Evolutionary conservation across 2,113 vertebrate species (phyloP).

Genomic region (Mustelus asterias): DNA sequence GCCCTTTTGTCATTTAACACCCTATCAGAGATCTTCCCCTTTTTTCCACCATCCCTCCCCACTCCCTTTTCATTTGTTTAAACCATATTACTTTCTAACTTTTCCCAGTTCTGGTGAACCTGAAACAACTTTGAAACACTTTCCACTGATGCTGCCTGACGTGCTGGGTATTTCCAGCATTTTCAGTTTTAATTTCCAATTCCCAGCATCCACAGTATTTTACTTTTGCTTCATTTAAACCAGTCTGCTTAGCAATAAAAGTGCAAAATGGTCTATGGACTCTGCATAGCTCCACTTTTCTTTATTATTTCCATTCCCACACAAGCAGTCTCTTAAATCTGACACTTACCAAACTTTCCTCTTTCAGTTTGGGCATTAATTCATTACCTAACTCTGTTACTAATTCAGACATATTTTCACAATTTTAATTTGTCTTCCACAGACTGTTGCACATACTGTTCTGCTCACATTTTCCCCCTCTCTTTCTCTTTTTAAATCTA

Average conservation of each 20-base stretch:
- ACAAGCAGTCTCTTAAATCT: background rate
- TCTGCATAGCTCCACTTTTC: background rate
- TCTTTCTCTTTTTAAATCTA: conserved; percentile 37
- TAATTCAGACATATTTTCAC: conserved; percentile 31
- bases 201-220: background rate
- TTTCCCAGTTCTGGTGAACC: background rate
- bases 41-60: too few relatives aligned
- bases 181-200: background rate
- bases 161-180: background rate
- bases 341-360: background rate
- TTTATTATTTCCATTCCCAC: background rate
- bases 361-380: conserved; percentile 4
- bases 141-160: background rate
- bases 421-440: conserved; percentile 34
- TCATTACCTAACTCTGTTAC: background rate
- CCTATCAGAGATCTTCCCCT: too few relatives aligned
- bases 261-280: background rate
- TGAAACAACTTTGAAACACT: background rate
- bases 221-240: background rate
- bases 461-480: background rate
- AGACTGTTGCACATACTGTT: conserved; percentile 27
- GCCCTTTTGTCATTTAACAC: too few relatives aligned
- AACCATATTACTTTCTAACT: too few relatives aligned
- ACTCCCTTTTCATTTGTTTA: too few relatives aligned
- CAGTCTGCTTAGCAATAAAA: background rate